Evolutionary conservation across 2,888 invertebrate genomes (phyloP).

Genomic region (Clistopyga incitator): DNA sequence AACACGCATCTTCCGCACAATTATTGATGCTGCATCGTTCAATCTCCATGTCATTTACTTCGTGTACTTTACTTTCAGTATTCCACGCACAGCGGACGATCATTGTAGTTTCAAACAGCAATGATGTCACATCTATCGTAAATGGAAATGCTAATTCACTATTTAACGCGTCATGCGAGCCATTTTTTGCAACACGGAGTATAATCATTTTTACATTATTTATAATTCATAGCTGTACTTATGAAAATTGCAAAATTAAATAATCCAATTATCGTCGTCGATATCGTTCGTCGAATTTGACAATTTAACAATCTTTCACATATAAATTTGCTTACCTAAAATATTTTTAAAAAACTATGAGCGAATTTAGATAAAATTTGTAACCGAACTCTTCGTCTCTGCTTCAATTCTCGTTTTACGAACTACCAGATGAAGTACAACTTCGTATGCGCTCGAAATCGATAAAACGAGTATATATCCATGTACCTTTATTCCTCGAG

Average conservation of each 20-base stretch:
- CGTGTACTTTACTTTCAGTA: not conserved
- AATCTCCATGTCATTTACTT: not conserved
- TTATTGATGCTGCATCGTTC: not conserved
- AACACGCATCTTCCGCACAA: not conserved
- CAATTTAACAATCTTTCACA: not conserved
- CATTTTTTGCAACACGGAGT: not conserved
- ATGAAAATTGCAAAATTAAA: not conserved
- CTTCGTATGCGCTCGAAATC: not conserved
- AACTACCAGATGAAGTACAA: not conserved
- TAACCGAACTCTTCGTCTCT: too few relatives aligned
- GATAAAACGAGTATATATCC: not conserved
- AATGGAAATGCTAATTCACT: slow-evolving; percentile 2
- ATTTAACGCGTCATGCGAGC: not conserved
- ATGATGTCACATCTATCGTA: not conserved
- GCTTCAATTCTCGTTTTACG: too few relatives aligned
- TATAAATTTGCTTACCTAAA: too few relatives aligned
- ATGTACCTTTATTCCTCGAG: slow-evolving; percentile 55
- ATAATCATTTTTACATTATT: not conserved
- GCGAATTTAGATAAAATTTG: too few relatives aligned
- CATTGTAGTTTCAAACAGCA: not conserved
- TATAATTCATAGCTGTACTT: not conserved
- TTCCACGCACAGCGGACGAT: not conserved
- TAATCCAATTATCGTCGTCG: not conserved
- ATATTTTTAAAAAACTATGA: too few relatives aligned
- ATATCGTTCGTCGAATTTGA: not conserved